Evolutionary conservation across 2,888 invertebrate genomes (phyloP).

Genomic region (Diachrysia chrysitis): DNA sequence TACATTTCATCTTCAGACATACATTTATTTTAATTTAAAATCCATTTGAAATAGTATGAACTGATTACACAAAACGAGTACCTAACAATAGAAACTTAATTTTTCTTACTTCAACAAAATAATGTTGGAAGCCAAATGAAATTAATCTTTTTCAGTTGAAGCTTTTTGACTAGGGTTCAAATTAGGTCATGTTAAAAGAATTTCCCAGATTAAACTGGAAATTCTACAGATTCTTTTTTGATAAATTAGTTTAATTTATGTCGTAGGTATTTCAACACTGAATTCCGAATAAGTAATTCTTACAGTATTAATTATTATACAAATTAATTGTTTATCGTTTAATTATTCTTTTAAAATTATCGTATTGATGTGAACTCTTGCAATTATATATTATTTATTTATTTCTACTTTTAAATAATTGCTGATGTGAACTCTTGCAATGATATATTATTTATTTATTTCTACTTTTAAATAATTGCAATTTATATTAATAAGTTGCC

Average conservation of each 20-base stretch:
- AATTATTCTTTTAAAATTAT: too few relatives aligned
- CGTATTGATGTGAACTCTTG: too few relatives aligned
- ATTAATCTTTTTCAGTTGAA: not conserved
- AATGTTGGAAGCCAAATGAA: not conserved
- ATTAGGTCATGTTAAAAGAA: not conserved
- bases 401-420: too few relatives aligned
- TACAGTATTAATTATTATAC: not conserved
- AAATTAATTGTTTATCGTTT: too few relatives aligned
- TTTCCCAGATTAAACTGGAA: not conserved
- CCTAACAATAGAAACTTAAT: not conserved
- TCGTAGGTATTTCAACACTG: not conserved
- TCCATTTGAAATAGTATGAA: not conserved
- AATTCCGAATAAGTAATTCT: not conserved
- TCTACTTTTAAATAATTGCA: too few relatives aligned
- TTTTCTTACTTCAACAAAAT: not conserved
- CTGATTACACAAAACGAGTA: not conserved
- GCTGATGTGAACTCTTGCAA: too few relatives aligned
- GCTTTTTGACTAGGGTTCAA: slow-evolving; percentile 3
- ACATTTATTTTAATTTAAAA: not conserved
- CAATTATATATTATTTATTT: too few relatives aligned
- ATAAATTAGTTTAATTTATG: not conserved
- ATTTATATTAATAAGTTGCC: too few relatives aligned
- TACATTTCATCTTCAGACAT: not conserved
- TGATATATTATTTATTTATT: too few relatives aligned
- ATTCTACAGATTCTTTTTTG: not conserved